Base-by-base conservation (phyloP, 2,888 invertebrate genomes). In the Crocallis elinguaria region DNA sequence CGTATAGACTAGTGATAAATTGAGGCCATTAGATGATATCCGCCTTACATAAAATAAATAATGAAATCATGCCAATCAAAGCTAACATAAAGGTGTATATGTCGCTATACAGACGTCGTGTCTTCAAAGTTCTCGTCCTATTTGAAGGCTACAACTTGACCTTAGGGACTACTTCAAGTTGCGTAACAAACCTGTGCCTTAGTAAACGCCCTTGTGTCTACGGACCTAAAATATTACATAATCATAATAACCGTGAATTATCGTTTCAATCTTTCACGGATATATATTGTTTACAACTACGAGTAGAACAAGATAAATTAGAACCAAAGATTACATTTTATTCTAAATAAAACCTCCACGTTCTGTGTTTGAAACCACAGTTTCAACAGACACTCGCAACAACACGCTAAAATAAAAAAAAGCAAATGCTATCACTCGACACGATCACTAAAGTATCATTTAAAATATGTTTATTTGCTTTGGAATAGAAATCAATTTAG, bases 121-220 rank as follows among this genome's bases (percentile, higher is more conserved):
- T 48, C 36, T 39, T 35, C 29, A 6, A 25, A 49, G 43, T 44
- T 49, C 52, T 59, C 27, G 55, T 52, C 49, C 14, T 27, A 21
- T 46, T 16, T 36, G 14, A 42, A 41, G 21, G 42, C 19, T 30
- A 7, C 2, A 25, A 1, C 7, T 37, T 14, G 16, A 25, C 25
- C 16, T 29, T 19, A 17, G 3, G 11, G 6, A 29, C 25, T 3
- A 11, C 12, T 36, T 17, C 4, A 27, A 16, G 19, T 39, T 45
- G 29, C 39, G 29, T 35, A 35, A 51, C 38, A 12, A 51, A 51
- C 33, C 45, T 12, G 35, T 29, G 27, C 11, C 38, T 33, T 39
- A 19, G 7, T 23, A 14, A 39, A 27, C n/a, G 25, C 17, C 25
- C 13, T 35, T 6, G 19, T 30, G 3, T 19, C 5, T 8, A 42